Conservation (phyloP, 2,888 invertebrate genomes). For the Andricus quercusramuli region DNA sequence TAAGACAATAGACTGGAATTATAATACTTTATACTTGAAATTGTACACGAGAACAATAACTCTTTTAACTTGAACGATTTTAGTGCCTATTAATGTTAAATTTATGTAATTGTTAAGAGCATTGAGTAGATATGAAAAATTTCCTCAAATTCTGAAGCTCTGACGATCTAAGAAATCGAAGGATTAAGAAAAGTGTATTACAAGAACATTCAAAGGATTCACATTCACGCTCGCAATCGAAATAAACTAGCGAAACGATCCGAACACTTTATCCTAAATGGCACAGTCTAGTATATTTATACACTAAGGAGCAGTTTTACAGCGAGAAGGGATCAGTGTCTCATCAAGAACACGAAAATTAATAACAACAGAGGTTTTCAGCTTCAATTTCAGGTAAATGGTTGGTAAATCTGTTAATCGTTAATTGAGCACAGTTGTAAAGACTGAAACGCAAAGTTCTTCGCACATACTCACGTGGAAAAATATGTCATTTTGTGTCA, state of each 20-base stretch:
- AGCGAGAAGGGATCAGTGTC: slow-evolving; percentile 47
- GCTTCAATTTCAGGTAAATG: slow-evolving; percentile 57
- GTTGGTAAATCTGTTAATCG: slow-evolving; percentile 52
- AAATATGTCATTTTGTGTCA: slow-evolving; percentile 70
- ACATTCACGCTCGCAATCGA: slow-evolving; percentile 7
- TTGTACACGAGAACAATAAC: neutral
- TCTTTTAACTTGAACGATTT: neutral
- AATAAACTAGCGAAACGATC: slow-evolving; percentile 47
- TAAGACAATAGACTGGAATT: slow-evolving; percentile 11
- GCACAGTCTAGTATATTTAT: slow-evolving; percentile 69
- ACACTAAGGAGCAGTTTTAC: slow-evolving; percentile 60
- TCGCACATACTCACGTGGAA: slow-evolving; percentile 61
- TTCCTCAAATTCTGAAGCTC: neutral
- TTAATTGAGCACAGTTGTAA: slow-evolving; percentile 64
- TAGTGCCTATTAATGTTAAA: neutral
- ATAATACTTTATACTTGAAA: neutral
- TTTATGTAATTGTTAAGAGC: slow-evolving; percentile 2
- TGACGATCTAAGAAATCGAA: neutral
- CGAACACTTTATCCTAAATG: slow-evolving; percentile 64
- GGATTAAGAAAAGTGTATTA: neutral
- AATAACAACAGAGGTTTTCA: slow-evolving; percentile 68
- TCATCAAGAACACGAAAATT: slow-evolving; percentile 48
- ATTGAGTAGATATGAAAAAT: neutral
- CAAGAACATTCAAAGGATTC: slow-evolving; percentile 1
- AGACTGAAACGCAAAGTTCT: slow-evolving; percentile 51